A percentile compares a stretch with the other conserved stretches of the same genome.
Evolutionary conservation across 2,797 vertebrate species (phyloP).

Genomic region (Decapterus maruadsi): DNA sequence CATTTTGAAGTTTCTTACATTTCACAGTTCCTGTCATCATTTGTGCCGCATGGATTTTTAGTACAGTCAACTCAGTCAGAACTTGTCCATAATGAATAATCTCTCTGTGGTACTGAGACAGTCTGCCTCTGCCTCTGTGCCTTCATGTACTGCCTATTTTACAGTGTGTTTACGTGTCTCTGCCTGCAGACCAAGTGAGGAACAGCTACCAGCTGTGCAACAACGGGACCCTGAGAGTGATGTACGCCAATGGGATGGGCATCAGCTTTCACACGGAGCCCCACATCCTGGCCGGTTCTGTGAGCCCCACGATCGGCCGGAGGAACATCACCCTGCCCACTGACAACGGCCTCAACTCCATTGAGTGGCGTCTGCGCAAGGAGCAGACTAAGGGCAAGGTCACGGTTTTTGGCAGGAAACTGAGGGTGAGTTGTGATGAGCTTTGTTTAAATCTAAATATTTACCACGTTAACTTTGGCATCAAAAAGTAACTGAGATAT

Average conservation of each 20-base stretch:
- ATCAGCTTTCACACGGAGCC: conserved; percentile 99
- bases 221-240: conserved; percentile 97
- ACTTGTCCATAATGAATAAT: too few relatives aligned
- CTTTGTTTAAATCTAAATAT: not conserved
- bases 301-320: conserved; percentile 97
- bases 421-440: conserved; percentile 88
- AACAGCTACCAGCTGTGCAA: conserved; percentile 99
- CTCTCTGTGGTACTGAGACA: too few relatives aligned
- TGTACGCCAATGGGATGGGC: conserved; percentile 99
- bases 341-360: conserved; percentile 98
- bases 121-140: not conserved
- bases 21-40: too few relatives aligned
- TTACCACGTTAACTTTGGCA: not conserved
- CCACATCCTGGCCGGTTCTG: conserved; percentile 96
- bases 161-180: conserved; percentile 26
- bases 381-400: conserved; percentile 98
- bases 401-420: conserved; percentile 98
- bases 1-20: too few relatives aligned
- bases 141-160: not conserved
- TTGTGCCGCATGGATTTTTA: too few relatives aligned
- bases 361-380: conserved; percentile 98
- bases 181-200: conserved; percentile 95
- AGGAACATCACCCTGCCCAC: conserved; percentile 99
- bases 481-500: not conserved
- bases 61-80: too few relatives aligned